phyloP scores from a whole-genome alignment of 64 coral and sea anemone genomes.

The Actinia tenebrosa region DNA sequence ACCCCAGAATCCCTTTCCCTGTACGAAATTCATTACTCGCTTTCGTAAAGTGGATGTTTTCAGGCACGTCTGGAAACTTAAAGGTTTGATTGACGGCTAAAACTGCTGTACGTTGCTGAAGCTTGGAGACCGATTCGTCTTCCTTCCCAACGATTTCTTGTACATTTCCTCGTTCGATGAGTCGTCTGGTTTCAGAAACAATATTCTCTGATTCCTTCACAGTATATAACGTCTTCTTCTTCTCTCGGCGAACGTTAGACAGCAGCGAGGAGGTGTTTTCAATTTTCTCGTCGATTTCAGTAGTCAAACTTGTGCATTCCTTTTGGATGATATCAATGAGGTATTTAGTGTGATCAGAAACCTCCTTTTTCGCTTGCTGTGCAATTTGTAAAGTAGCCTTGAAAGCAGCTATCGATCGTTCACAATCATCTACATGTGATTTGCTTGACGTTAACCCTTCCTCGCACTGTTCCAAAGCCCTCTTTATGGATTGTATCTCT shows the following conservation, averaged over 20 bases:
- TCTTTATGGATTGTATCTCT: slow-evolving; percentile 39
- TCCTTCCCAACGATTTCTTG: not conserved
- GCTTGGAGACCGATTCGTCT: too few relatives aligned
- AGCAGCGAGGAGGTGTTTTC: not conserved
- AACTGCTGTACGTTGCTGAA: too few relatives aligned
- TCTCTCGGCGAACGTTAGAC: not conserved
- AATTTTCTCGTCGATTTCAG: not conserved
- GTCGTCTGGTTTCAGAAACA: not conserved
- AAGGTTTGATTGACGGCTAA: too few relatives aligned
- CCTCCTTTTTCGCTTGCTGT: not conserved
- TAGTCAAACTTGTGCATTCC: not conserved
- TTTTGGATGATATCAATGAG: not conserved
- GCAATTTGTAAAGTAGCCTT: not conserved
- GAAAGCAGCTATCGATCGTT: too few relatives aligned
- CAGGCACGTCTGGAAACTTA: too few relatives aligned
- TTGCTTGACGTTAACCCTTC: not conserved
- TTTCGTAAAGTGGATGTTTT: too few relatives aligned
- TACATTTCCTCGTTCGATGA: not conserved
- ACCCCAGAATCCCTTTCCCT: too few relatives aligned
- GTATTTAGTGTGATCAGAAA: not conserved
- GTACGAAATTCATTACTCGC: too few relatives aligned
- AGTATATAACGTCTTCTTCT: too few relatives aligned
- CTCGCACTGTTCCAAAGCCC: not conserved
- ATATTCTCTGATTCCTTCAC: not conserved
- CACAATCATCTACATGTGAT: too few relatives aligned